A percentile compares a stretch with the other conserved stretches of the same genome.
These are phyloP conservation scores for Sphenodon punctatus DNA, from an alignment of 2,797 vertebrate genomes.

Conservation along the genomic window DNA sequence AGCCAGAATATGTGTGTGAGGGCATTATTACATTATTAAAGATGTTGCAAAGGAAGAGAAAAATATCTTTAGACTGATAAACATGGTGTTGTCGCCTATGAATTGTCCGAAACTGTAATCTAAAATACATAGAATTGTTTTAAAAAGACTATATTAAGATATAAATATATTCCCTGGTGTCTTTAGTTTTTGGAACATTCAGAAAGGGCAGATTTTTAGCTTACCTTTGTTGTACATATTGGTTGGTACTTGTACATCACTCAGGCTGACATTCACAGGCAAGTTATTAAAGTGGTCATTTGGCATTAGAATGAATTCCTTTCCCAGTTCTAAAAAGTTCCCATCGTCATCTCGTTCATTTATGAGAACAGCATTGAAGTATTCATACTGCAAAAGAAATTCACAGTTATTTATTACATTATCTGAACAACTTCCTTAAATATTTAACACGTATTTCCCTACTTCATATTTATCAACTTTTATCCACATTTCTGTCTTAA, in stretches of 20 bases:
- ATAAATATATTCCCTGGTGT: not conserved
- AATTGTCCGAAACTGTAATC: not conserved
- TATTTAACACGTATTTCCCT: not conserved
- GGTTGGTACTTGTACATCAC: constrained; percentile 97
- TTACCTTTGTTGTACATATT: constrained; percentile 99
- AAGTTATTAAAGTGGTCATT: constrained; percentile 98
- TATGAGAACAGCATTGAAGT: constrained; percentile 98
- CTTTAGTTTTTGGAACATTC: not conserved
- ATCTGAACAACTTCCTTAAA: not conserved
- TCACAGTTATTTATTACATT: not conserved
- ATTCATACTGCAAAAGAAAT: constrained; percentile 89
- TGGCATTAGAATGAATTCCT: constrained; percentile 94
- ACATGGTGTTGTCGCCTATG: too few species aligned
- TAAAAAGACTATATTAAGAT: not conserved
- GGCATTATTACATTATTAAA: not conserved
- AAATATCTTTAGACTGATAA: not conserved
- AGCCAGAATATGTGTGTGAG: too few species aligned
- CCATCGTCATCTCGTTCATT: constrained; percentile 94
- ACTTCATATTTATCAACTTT: not conserved
- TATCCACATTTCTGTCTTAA: not conserved
- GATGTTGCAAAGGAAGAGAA: not conserved
- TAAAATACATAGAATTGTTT: not conserved
- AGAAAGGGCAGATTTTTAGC: constrained; percentile 14
- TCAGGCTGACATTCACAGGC: constrained; percentile 96
- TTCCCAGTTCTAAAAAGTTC: constrained; percentile 91